A percentile compares a stretch with the other conserved stretches of the same genome.
phyloP scores from a whole-genome alignment of 2,797 vertebrate genomes.

The Trichosurus vulpecula region DNA sequence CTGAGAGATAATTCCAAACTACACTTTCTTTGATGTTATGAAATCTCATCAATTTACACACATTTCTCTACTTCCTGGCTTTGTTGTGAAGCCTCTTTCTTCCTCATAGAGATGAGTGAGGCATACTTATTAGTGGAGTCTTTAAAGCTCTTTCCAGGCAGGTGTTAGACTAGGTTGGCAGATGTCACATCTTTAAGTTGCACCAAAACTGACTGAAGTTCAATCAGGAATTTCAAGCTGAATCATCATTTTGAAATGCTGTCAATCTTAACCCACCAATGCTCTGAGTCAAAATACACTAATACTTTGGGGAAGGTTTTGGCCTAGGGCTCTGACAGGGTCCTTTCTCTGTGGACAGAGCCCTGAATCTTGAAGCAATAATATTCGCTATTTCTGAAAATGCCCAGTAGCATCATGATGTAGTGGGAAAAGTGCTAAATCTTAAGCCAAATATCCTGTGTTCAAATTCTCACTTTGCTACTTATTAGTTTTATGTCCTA shows the following conservation, averaged over 20 bases:
- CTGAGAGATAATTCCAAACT: conserved; percentile 68
- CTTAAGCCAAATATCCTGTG: neutral
- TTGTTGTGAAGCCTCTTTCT: conserved; percentile 58
- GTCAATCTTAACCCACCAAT: neutral
- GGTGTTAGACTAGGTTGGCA: conserved; percentile 34
- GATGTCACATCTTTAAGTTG: conserved; percentile 10
- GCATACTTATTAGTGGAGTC: conserved; percentile 36
- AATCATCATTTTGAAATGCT: conserved; percentile 11
- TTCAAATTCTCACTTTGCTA: neutral
- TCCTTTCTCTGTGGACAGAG: neutral
- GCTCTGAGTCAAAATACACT: neutral
- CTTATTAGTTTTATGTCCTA: neutral
- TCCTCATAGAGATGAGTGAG: conserved; percentile 64
- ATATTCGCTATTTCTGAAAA: neutral
- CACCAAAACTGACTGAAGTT: conserved; percentile 1
- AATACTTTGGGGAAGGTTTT: neutral
- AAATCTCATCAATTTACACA: conserved; percentile 61
- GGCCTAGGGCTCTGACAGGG: neutral
- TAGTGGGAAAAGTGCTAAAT: neutral
- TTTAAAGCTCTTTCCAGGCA: conserved; percentile 57
- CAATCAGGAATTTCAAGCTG: neutral
- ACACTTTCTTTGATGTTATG: conserved; percentile 63
- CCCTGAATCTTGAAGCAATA: neutral
- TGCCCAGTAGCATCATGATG: neutral
- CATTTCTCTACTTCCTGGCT: conserved; percentile 61